Base-by-base conservation (phyloP, 37 sponge, comb jelly and placozoan species). In the Petrosia ficiformis region DNA sequence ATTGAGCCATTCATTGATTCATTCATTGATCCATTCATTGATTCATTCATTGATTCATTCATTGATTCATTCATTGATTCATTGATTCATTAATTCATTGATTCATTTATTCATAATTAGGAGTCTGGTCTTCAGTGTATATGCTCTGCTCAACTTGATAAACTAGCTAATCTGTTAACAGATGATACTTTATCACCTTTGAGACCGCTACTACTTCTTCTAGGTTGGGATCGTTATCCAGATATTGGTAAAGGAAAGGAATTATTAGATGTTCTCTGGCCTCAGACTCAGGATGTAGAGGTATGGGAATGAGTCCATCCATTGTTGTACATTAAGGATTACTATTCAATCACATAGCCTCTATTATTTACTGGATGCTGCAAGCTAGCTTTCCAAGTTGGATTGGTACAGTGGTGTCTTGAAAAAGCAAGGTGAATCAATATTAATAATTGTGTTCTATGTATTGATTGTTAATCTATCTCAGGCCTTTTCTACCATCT, bases 361-460 rank as follows among this genome's bases (percentile, higher is more conserved):
- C 84, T 78, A 16, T 73, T 96, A 43, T 82, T 69, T 43, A 48
- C 65, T 66, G 97, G 93, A 6, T 93, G 94, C 70, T 77, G 85
- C 64, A 83, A 86, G 30, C 80, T 96, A 54, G 87, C 91, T 22
- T 96, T 93, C 58, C 93, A 93, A 48, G 87, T 91, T 8, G 80
- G 87, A 36, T 82, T 96, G 30, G 97, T 93, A 29, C 85, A 93
- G 70, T 96, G 97, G 97, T 96, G 97, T 58, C 77, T 93, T 71
- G 88, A 93, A 22, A 93, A 93, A 74, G 83, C 92, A 21, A 82
- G 77, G 94, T 93, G 57, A 76, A 64, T 59, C 22, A 57, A 42
- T 68, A 25, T n/a, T 25, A 11, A 22, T 14, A 21, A 34, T 19
- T 36, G 10, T 68, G 70, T 14, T 28, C 70, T 28, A 6, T 19